Evolutionary conservation across 1,140 invertebrate species (phyloP), one percentile per base, ranked within the genome.

Genomic region (Galendromus occidentalis): DNA sequence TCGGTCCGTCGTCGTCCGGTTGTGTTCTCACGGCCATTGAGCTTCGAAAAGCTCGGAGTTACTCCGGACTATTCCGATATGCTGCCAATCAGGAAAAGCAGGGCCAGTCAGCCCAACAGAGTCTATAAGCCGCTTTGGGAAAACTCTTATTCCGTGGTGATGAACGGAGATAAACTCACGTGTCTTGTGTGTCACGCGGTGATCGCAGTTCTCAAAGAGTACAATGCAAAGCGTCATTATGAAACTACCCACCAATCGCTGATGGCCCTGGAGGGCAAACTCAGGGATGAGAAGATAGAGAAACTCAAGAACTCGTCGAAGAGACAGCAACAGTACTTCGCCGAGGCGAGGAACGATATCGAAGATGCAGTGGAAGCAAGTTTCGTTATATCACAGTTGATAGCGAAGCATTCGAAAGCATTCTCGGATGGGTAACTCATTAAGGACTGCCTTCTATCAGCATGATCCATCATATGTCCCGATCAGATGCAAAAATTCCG

Each of bases 381-480:
- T 68, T 74, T 69, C 64, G 25, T 42, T 25, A 65, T 70, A 7
- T 42, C 66, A 41, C 30, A 59, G 39, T n/a, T 28, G 42, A 68
- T 68, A 65, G 74, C 70, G 67, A 73, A 73, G 67, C 59, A 68
- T 70, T 67, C 69, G 63, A 73, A 73, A 68, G 69, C 69, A 67
- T 74, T 74, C 69, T 70, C 71, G 39, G 70, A n/a, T n/a, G n/a
- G n/a, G n/a, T n/a, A 75, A 71, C 51, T 73, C 47, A 66, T 73
- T 63, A 74, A 74, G 71, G 55, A 70, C 67, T 74, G 71, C 68
- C 41, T 72, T 68, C 72, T 70, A 51, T 68, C 70, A 69, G 72
- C 72, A 67, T 72, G 67, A 45, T 69, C 74, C 70, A 67, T 72
- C 70, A 69, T 74, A 33, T 72, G 71, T 70, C 71, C 72, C 44